These are phyloP conservation scores for Eurystomus glaucurus DNA, from an alignment of 2,797 vertebrate genomes.

Conservation along the genomic window DNA sequence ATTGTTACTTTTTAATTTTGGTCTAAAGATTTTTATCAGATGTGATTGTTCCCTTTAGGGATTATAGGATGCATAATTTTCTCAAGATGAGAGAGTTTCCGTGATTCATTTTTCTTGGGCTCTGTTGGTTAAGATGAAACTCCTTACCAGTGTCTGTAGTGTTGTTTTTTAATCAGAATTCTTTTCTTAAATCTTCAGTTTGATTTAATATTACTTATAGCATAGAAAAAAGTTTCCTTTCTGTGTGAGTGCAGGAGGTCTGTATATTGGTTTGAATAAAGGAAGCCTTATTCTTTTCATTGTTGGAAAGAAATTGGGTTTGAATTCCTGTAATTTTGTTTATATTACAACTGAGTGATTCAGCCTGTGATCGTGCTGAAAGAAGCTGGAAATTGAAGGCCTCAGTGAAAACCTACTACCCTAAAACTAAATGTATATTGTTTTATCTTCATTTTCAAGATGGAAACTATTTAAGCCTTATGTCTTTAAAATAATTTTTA, in stretches of 20 bases:
- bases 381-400: neutral
- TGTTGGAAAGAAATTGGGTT: neutral
- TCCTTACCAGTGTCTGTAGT: neutral
- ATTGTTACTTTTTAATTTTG: conserved; percentile 67
- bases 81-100: conserved; percentile 40
- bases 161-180: neutral
- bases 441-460: neutral
- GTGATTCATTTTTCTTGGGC: conserved; percentile 43
- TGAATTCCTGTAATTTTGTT: conserved; percentile 14
- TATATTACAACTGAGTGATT: neutral
- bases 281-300: neutral
- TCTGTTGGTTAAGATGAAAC: conserved; percentile 32
- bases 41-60: neutral
- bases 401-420: neutral
- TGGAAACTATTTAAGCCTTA: neutral
- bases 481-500: neutral
- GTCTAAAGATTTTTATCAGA: conserved; percentile 64
- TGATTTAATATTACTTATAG: neutral
- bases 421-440: neutral
- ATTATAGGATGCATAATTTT: conserved; percentile 57
- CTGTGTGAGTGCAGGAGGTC: neutral
- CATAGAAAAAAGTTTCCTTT: neutral
- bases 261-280: neutral
- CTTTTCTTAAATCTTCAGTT: neutral
- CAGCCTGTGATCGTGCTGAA: neutral